Conservation (phyloP, 2,113 vertebrate species). For the Daphoenositta chrysoptera region DNA sequence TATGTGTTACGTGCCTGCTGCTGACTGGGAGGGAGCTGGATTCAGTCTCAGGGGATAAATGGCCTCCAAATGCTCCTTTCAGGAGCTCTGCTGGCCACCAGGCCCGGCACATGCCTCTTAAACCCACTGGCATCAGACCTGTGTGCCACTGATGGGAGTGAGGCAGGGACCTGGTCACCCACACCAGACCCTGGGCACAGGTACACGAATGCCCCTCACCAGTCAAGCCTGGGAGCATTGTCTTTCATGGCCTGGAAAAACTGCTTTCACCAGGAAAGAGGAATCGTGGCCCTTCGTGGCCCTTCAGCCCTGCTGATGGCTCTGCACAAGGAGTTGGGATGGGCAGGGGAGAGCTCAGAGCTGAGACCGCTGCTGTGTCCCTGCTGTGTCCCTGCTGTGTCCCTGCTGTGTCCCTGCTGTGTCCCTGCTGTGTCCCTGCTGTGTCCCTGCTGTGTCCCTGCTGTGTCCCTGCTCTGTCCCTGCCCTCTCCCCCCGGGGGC, state of each 20-base stretch:
- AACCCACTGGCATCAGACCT: neutral
- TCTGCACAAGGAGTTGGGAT: constrained; percentile 4
- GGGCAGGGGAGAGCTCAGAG: constrained; percentile 21
- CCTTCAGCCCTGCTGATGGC: constrained; percentile 34
- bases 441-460: neutral
- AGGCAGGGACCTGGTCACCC: neutral
- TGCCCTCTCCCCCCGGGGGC: neutral
- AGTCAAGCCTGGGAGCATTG: neutral
- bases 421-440: neutral
- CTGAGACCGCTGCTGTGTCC: neutral
- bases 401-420: neutral
- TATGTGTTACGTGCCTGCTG: neutral
- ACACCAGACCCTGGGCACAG: neutral
- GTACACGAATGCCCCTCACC: accelerated
- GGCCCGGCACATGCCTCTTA: too few species aligned
- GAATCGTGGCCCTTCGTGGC: neutral
- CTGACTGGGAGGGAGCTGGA: neutral
- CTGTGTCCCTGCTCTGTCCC: neutral
- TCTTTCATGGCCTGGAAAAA: neutral
- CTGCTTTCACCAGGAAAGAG: constrained; percentile 25
- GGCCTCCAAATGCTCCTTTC: neutral
- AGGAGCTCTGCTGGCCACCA: neutral
- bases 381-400: neutral
- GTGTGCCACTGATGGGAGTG: accelerated
- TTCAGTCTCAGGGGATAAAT: neutral